Evolutionary conservation across 92 coral and sea anemone genomes (phyloP).

Genomic region (Paramuricea clavata): DNA sequence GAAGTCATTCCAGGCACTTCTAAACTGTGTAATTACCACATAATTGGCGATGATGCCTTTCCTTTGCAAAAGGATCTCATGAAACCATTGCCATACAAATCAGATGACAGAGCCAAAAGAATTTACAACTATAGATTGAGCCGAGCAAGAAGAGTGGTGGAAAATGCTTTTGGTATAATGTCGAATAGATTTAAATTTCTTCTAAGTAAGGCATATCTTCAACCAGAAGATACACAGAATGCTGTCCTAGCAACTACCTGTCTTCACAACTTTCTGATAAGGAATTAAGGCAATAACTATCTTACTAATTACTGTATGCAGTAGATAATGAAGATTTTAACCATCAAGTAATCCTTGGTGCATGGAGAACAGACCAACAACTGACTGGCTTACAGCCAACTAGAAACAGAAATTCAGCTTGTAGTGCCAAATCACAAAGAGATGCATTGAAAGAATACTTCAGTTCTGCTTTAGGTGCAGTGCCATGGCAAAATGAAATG

Average conservation of each 20-base stretch:
- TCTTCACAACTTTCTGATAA: constrained; percentile 26
- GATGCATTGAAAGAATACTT: constrained; percentile 24
- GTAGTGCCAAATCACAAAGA: constrained; percentile 4
- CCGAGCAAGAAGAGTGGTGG: not conserved
- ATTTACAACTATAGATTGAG: constrained; percentile 27
- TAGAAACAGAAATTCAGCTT: no score
- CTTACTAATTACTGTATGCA: not conserved
- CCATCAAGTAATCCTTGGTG: no score
- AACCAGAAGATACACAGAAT: constrained; percentile 14
- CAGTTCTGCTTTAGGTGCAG: constrained; percentile 11
- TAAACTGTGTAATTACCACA: constrained; percentile 16
- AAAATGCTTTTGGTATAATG: not conserved
- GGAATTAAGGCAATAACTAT: constrained; percentile 8
- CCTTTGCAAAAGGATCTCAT: constrained; percentile 14
- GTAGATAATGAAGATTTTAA: no score
- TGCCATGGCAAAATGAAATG: constrained; percentile 35
- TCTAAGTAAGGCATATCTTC: not conserved
- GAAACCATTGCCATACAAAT: constrained; percentile 22
- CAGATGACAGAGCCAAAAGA: constrained; percentile 14
- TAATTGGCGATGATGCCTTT: constrained; percentile 28
- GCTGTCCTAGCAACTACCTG: constrained; percentile 20
- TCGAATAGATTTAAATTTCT: constrained; percentile 18
- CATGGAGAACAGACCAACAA: no score
- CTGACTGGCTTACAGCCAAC: no score
- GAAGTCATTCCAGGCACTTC: constrained; percentile 22